Conservation (phyloP, 2,888 invertebrate genomes). For the Diploptera punctata region DNA sequence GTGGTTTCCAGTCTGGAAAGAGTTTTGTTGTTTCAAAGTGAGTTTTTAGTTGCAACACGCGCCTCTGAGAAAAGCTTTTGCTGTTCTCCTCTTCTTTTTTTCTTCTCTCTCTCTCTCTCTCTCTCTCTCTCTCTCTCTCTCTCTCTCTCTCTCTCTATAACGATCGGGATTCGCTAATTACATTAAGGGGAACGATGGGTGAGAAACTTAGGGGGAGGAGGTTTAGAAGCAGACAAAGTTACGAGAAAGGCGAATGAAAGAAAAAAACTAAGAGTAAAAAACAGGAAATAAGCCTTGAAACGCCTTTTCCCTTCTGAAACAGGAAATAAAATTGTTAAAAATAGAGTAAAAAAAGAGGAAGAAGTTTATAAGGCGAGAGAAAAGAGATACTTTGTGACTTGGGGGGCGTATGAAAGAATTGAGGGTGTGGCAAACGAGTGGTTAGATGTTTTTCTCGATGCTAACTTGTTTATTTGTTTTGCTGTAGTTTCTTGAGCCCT, state of each 20-base stretch:
- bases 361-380: slow-evolving; percentile 27
- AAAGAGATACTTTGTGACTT: slow-evolving; percentile 26
- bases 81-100: slow-evolving; percentile 19
- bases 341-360: neutral
- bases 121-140: neutral
- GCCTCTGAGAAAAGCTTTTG: slow-evolving; percentile 27
- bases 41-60: slow-evolving; percentile 26
- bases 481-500: neutral
- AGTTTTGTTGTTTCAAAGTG: slow-evolving; percentile 27
- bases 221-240: neutral
- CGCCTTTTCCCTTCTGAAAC: slow-evolving; percentile 26
- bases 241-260: slow-evolving; percentile 16
- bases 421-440: slow-evolving; percentile 10
- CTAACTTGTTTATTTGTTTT: slow-evolving; percentile 21
- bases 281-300: slow-evolving; percentile 16
- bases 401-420: slow-evolving; percentile 21
- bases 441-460: neutral
- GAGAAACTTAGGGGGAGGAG: neutral
- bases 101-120: neutral
- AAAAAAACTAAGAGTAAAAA: neutral
- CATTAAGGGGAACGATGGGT: slow-evolving; percentile 1
- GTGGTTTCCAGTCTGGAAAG: slow-evolving; percentile 21
- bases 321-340: slow-evolving; percentile 31
- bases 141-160: neutral
- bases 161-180: slow-evolving; percentile 20